Conservation (phyloP, 2,888 invertebrate genomes). For the Heliconius hortense region DNA sequence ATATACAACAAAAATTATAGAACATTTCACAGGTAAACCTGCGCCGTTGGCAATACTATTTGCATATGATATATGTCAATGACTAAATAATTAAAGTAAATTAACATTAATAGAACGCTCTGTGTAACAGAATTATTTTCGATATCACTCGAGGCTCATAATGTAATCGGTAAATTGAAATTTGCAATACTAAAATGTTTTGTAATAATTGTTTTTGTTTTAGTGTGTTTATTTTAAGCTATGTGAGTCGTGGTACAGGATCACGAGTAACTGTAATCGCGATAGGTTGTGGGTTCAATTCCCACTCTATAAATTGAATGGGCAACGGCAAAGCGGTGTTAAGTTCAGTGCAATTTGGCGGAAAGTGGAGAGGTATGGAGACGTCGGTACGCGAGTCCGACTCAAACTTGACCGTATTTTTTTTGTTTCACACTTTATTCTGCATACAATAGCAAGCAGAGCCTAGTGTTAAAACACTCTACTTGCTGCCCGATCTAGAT, state of each 20-base stretch:
- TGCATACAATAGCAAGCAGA: too few species aligned
- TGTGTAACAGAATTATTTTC: conserved; percentile 14
- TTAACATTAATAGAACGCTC: conserved; percentile 23
- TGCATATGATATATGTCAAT: conserved; percentile 11
- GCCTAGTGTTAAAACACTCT: too few species aligned
- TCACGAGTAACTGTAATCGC: too few species aligned
- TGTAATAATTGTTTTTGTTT: neutral
- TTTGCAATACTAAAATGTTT: neutral
- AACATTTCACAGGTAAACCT: neutral
- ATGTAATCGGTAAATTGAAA: conserved; percentile 4
- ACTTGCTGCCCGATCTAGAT: too few species aligned
- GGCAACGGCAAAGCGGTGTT: neutral
- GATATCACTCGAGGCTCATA: conserved; percentile 24
- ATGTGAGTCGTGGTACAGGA: too few species aligned
- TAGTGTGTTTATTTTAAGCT: neutral
- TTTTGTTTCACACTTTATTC: too few species aligned
- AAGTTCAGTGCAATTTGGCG: neutral
- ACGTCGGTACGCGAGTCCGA: too few species aligned
- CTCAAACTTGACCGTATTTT: too few species aligned
- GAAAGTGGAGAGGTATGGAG: too few species aligned
- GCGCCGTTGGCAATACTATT: conserved; percentile 1
- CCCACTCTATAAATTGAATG: neutral
- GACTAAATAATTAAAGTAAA: conserved; percentile 17
- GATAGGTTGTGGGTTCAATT: neutral
- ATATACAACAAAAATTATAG: neutral